These are phyloP conservation scores for Adela reaumurella DNA, from an alignment of 2,888 invertebrate genomes.

Conservation along the genomic window DNA sequence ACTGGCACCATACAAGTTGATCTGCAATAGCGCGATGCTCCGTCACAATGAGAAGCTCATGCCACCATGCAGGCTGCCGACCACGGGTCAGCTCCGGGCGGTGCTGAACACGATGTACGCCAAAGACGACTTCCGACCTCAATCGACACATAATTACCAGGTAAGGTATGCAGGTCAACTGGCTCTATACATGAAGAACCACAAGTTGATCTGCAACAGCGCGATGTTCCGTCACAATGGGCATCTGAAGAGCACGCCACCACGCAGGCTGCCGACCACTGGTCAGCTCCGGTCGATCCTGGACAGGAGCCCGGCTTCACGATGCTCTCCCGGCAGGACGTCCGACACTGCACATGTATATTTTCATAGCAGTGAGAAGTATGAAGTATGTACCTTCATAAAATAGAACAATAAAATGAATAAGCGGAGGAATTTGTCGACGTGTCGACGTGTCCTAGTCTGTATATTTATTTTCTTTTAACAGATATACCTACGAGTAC, in stretches of 20 bases:
- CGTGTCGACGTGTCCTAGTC: too few species aligned
- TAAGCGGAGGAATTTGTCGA: too few species aligned
- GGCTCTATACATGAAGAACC: slow-evolving; percentile 68
- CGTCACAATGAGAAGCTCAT: slow-evolving; percentile 63
- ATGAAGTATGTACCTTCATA: too few species aligned
- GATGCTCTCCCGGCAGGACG: slow-evolving; percentile 50
- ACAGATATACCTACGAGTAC: too few species aligned
- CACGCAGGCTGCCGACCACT: slow-evolving; percentile 60
- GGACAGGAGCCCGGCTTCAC: slow-evolving; percentile 41
- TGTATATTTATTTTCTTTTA: too few species aligned
- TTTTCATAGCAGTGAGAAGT: too few species aligned
- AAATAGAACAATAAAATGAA: too few species aligned
- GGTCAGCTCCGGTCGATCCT: slow-evolving; percentile 24
- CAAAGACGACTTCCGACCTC: too few species aligned
- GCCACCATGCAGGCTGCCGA: slow-evolving; percentile 59
- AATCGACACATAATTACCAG: slow-evolving; percentile 43
- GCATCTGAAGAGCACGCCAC: slow-evolving; percentile 61
- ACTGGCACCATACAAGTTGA: too few species aligned
- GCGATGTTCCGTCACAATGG: slow-evolving; percentile 64
- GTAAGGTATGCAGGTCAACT: slow-evolving; percentile 49
- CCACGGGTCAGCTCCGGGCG: too few species aligned
- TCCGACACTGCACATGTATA: slow-evolving; percentile 53
- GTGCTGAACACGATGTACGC: too few species aligned
- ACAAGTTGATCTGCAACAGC: slow-evolving; percentile 67
- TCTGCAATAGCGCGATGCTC: slow-evolving; percentile 65